A percentile compares a stretch with the other conserved stretches of the same genome.
These are phyloP conservation scores for Acyrthosiphon pisum DNA, from an alignment of 1,140 invertebrate species.

Conservation along the genomic window DNA sequence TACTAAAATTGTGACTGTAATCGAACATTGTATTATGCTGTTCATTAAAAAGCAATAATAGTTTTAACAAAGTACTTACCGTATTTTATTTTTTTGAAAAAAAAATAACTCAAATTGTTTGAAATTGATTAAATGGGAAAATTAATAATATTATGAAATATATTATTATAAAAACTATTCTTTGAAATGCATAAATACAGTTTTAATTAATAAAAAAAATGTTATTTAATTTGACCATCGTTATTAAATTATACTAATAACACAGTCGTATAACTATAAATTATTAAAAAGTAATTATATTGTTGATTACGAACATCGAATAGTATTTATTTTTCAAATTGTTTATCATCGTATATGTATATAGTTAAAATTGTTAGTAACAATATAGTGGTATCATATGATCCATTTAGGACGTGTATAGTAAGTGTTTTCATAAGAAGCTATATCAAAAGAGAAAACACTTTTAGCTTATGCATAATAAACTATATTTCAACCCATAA, in stretches of 20 bases:
- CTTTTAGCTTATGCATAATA: constrained; percentile 25
- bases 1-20: no score
- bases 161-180: background rate
- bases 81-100: background rate
- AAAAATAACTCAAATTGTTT: background rate
- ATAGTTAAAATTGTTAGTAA: background rate
- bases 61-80: no score
- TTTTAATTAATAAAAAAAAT: background rate
- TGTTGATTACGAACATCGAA: background rate
- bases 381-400: background rate
- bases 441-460: constrained; percentile 10
- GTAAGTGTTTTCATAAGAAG: background rate
- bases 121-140: background rate
- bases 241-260: background rate
- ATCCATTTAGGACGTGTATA: background rate
- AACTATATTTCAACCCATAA: background rate
- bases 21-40: background rate
- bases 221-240: background rate
- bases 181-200: background rate
- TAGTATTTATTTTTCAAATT: background rate
- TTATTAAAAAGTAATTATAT: background rate
- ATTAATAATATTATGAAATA: background rate
- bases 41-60: no score
- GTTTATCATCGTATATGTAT: background rate
- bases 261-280: background rate